Evolutionary conservation across 2,113 vertebrate genomes (phyloP), one percentile per base, ranked within the genome.

Genomic region (Nipponia nippon): DNA sequence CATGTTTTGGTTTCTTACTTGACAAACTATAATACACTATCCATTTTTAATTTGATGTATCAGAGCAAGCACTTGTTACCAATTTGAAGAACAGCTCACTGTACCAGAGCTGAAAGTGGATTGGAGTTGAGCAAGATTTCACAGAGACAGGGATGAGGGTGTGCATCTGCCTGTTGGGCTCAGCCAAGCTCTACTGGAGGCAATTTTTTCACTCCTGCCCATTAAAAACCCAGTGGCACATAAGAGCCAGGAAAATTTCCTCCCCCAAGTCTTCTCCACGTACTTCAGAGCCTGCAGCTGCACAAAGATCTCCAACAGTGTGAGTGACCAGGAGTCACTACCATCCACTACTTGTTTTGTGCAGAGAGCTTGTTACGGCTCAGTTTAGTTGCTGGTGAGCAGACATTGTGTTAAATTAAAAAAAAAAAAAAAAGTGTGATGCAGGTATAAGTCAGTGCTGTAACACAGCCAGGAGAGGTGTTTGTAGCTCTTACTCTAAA

Each of bases 41-140:
- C 96, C 97, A 97, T 98, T 97, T 98, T 98, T 98, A 97, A 98
- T 98, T 97, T 63, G 85, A 96, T 97, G 89, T 95, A 98, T 97
- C 95, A 98, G 97, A 97, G 97, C 79, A 36, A 94, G 92, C 85
- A 91, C 96, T 97, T 97, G 95, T 96, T 97, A 93, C 95, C 97
- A 95, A 87, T 96, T 87, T 97, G 96, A 97, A 95, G 95, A 96
- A 92, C 90, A 97, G 93, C 83, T 93, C n/a, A 3, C 89, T 95
- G 58, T 80, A 83, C 42, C 73, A 44, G 95, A 84, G 90, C 94
- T 89, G 75, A 70, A 80, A 61, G 61, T 36, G 88, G 94, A 69
- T 92, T 93, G 88, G 76, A 71, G 44, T 14, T 52, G 79, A 93
- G 83, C 0, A 10, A 58, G 83, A 46, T 87, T 94, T 92, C 83